These are phyloP conservation scores for Tragelaphus buxtoni DNA, from an alignment of 2,113 vertebrate genomes.

Conservation along the genomic window DNA sequence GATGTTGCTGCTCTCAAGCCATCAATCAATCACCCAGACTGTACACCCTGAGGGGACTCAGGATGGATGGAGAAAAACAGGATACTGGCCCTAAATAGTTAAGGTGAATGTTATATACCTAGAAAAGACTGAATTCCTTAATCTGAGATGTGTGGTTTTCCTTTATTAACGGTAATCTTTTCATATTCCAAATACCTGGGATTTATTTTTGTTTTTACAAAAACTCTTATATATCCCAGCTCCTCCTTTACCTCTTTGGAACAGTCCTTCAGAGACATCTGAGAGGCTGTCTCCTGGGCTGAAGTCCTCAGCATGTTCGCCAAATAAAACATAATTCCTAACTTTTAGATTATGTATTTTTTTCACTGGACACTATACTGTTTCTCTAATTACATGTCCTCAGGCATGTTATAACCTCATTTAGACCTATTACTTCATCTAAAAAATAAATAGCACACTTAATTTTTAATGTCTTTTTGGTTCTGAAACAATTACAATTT, in stretches of 20 bases:
- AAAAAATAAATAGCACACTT: neutral
- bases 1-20: neutral
- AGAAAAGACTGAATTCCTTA: neutral
- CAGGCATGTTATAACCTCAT: neutral
- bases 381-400: neutral
- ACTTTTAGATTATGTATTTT: neutral
- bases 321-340: neutral
- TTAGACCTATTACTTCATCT: neutral
- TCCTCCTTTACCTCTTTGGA: neutral
- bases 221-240: neutral
- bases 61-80: neutral
- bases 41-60: neutral
- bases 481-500: neutral
- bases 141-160: neutral
- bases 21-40: neutral
- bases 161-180: neutral
- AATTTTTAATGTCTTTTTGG: neutral
- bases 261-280: neutral
- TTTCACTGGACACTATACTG: neutral
- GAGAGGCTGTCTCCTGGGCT: neutral
- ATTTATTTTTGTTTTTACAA: neutral
- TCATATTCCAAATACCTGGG: neutral
- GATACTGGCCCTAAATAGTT: neutral
- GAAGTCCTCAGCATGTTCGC: neutral
- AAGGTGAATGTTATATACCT: neutral